These are phyloP conservation scores for Pungitius pungitius DNA, from an alignment of 2,113 vertebrate species.

Conservation along the genomic window DNA sequence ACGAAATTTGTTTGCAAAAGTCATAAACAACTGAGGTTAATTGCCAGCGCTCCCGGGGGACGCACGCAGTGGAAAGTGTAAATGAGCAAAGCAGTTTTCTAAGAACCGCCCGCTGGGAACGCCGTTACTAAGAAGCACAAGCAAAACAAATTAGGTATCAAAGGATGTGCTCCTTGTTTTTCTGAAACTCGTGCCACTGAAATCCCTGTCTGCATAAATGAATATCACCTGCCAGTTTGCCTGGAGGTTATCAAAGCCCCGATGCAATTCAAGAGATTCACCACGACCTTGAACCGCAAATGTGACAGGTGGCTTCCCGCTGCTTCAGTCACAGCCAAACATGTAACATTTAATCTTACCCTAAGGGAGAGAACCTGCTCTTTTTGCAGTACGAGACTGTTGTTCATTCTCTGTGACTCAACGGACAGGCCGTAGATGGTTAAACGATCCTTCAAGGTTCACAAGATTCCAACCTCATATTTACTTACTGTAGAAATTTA, in stretches of 20 bases:
- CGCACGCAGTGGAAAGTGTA: not conserved
- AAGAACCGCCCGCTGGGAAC: slow-evolving; percentile 3
- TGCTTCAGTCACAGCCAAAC: not conserved
- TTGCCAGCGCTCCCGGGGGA: slow-evolving; percentile 22
- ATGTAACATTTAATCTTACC: not conserved
- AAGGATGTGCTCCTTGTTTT: slow-evolving; percentile 1
- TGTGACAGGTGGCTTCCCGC: not conserved
- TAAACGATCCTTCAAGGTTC: slow-evolving; percentile 4
- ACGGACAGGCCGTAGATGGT: no score
- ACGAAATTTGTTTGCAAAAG: not conserved
- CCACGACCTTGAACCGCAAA: not conserved
- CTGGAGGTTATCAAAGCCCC: slow-evolving; percentile 2
- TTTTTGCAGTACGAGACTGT: not conserved
- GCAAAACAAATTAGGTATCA: slow-evolving; percentile 1
- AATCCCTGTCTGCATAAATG: slow-evolving; percentile 8
- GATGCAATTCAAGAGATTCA: not conserved
- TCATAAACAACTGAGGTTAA: not conserved
- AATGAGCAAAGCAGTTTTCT: slow-evolving; percentile 28
- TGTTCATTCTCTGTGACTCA: not conserved
- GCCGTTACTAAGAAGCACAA: slow-evolving; percentile 1
- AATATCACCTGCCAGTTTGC: slow-evolving; percentile 2
- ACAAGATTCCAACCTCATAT: not conserved
- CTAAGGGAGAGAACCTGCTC: not conserved
- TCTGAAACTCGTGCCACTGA: not conserved
- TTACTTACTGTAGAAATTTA: not conserved